Evolutionary conservation across 2,113 vertebrate species (phyloP).

Genomic region (Micronisus gabar): DNA sequence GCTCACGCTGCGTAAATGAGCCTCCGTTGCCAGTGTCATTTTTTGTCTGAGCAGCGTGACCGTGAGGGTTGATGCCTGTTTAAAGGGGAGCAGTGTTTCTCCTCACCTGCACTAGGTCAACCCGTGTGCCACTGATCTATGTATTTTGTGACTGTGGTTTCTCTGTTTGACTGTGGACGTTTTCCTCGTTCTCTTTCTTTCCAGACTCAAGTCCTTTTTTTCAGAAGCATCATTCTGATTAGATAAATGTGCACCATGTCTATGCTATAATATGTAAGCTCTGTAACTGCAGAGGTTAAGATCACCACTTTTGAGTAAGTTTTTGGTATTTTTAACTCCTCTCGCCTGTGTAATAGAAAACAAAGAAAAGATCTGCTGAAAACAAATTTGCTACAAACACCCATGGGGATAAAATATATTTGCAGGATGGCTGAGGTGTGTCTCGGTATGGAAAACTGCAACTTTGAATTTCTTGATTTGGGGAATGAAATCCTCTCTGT

Average conservation of each 20-base stretch:
- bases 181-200: neutral
- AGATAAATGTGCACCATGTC: neutral
- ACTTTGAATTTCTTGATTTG: neutral
- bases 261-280: neutral
- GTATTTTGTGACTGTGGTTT: neutral
- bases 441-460: neutral
- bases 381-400: neutral
- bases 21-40: accelerated
- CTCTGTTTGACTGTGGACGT: neutral
- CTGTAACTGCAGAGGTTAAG: neutral
- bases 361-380: neutral
- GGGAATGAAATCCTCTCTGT: neutral
- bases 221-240: neutral
- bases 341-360: neutral
- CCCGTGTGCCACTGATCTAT: neutral
- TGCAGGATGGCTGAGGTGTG: neutral
- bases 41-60: neutral
- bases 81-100: neutral
- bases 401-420: neutral
- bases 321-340: neutral
- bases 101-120: neutral
- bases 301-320: neutral
- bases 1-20: neutral
- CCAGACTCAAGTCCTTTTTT: neutral
- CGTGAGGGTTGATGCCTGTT: neutral